Evolutionary conservation across 2,797 vertebrate genomes (phyloP), one percentile per base, ranked within the genome.

Genomic region (Strix occidentalis): DNA sequence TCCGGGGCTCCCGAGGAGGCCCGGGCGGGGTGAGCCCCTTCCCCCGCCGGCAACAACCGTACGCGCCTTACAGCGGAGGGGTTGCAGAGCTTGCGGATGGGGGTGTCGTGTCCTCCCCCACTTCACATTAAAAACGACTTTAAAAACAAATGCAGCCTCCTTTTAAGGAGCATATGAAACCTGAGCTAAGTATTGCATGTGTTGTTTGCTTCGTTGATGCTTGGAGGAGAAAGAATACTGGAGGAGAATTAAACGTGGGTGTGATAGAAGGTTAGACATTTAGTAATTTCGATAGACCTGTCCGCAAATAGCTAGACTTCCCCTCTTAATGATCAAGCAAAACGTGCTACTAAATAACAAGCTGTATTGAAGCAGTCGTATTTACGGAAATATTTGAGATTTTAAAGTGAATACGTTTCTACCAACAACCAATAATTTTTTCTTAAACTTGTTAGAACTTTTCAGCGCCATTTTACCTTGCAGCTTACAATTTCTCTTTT

Each of bases 61-160:
- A 6, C 14, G 1, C 3, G 63, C 24, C 3, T 5, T 9, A 6
- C 2, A 20, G 8, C 2, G 60, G 17, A 31, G 54, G 45, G 29
- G 45, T 4, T 15, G 39, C 23, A 6, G 64, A 10, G 64, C 17
- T 19, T n/a, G 50, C 21, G 39, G 25, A 1, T 10, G 17, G 29
- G 56, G 68, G 2, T 29, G 51, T 13, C 31, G 16, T 18, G 43
- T 46, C 45, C 20, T 19, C 11, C 23, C 16, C 29, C 8, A 18
- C 0, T 5, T 15, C 1, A 1, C 28, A 1, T 19, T 56, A 4
- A 31, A 69, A 84, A 5, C 3, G 6, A 2, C 37, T 80, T 66
- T 1, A 41, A 7, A 64, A 65, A 43, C 19, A 68, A 61, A 13
- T 3, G 23, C 2, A 2, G 1, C 35, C 33, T 39, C 11, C 21